Evolutionary conservation across 2,797 vertebrate species (phyloP).

Genomic region (Intellagama lesueurii): DNA sequence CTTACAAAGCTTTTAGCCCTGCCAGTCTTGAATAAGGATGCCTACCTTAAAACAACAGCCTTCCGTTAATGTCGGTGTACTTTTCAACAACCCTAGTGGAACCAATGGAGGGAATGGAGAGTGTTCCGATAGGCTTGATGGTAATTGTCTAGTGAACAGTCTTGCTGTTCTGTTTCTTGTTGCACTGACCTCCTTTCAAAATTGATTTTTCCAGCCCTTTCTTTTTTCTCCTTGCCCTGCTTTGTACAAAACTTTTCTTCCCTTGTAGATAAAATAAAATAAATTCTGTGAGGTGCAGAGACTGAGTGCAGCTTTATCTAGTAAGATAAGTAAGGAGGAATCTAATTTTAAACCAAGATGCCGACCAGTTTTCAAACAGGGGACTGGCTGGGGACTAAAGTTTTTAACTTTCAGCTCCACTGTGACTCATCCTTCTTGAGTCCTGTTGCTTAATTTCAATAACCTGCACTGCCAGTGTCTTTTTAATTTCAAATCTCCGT

Average conservation of each 20-base stretch:
- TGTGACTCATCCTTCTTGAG: neutral
- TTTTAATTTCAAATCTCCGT: neutral
- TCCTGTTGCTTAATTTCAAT: neutral
- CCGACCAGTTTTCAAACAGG: neutral
- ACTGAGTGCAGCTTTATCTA: neutral
- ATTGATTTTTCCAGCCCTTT: neutral
- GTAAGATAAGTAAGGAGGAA: neutral
- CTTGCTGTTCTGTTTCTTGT: constrained; percentile 1
- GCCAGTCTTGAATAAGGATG: neutral
- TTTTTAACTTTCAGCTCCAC: neutral
- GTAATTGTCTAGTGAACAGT: constrained; percentile 12
- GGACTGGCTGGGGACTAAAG: neutral
- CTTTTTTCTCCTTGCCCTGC: neutral
- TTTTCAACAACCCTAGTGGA: constrained; percentile 14
- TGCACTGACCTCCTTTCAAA: constrained; percentile 19
- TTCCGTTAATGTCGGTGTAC: neutral
- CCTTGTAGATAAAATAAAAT: neutral
- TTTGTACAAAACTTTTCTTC: neutral
- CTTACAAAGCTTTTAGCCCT: neutral
- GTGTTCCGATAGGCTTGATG: neutral
- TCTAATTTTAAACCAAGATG: neutral
- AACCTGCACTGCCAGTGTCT: neutral
- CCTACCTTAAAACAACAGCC: neutral
- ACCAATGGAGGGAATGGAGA: neutral
- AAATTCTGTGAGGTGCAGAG: neutral